phyloP scores from a whole-genome alignment of 2,888 invertebrate genomes.

The Microdon myrmicae region DNA sequence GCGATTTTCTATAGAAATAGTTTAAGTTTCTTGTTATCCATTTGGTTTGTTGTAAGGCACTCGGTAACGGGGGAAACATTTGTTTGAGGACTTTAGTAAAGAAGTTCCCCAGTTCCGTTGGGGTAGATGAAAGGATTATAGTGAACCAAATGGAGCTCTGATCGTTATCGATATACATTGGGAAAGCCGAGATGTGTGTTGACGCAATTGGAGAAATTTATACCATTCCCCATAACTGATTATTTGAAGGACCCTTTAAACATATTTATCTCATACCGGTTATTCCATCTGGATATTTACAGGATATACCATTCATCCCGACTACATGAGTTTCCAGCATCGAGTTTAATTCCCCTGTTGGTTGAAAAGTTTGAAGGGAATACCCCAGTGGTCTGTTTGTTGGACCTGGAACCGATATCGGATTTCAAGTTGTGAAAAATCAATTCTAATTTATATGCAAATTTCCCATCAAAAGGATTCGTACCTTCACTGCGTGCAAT shows the following conservation, averaged over 20 bases:
- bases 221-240: no score
- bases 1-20: slow-evolving; percentile 47
- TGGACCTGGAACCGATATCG: no score
- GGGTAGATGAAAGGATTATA: not conserved
- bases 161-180: slow-evolving; percentile 36
- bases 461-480: slow-evolving; percentile 35
- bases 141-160: slow-evolving; percentile 25
- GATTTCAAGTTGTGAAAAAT: slow-evolving; percentile 32
- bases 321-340: no score
- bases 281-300: no score
- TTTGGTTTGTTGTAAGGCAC: slow-evolving; percentile 14
- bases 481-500: slow-evolving; percentile 8
- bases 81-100: slow-evolving; percentile 10
- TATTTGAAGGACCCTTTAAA: no score
- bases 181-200: slow-evolving; percentile 35
- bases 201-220: no score
- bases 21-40: slow-evolving; percentile 43
- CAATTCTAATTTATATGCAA: slow-evolving; percentile 47
- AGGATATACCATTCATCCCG: no score
- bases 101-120: slow-evolving; percentile 3
- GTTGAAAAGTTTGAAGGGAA: no score
- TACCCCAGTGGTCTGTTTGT: no score
- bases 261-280: no score
- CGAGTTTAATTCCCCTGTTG: no score
- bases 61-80: slow-evolving; percentile 10